Base-by-base conservation (phyloP, 2,113 vertebrate species). In the Pachycephala philippinensis region DNA sequence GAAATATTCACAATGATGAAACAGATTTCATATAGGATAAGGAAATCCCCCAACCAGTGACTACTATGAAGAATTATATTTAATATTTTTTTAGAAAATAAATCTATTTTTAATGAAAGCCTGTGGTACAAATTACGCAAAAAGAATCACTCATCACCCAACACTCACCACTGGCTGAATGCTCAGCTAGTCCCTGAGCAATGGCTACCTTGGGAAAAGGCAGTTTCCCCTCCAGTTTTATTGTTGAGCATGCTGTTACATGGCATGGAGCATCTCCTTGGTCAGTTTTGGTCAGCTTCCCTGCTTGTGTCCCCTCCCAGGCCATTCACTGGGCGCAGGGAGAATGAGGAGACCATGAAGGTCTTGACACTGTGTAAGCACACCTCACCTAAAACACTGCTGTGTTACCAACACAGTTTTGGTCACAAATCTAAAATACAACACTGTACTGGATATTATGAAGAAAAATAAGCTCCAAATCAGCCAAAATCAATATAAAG, bases 311-410 rank as follows among this genome's bases (percentile, higher is more conserved):
- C 4, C 23, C 20, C 30, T 65, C 23, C 16, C 39, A 59, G 22
- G 13, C 22, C n/a, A 37, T 23, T 50, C 0, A 1, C 60, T 42
- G 23, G 9, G 2, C 4, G 9, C 35, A 72, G 26, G 11, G 26
- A 60, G 28, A 72, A 50, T 18, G 17, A 94, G 37, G 50, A 47
- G 80, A 47, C 12, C 2, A 8, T 23, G 18, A 33, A 28, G 6
- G 10, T 23, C 33, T 52, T 54, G 33, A 59, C 22, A 7, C 10
- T 15, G 20, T 13, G 7, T 45, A 68, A 88, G 23, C 30, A 50
- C 21, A 35, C 13, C 31, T 61, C 50, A 39, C 45, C 44, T 68
- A 17, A 26, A 91, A 53, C 12, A 49, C 2, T 8, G 7, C 8
- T 24, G 18, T 18, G 10, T 53, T 52, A 78, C 8, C 65, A 79